Conservation (phyloP, 2,113 vertebrate species). For the Ondatra zibethicus region DNA sequence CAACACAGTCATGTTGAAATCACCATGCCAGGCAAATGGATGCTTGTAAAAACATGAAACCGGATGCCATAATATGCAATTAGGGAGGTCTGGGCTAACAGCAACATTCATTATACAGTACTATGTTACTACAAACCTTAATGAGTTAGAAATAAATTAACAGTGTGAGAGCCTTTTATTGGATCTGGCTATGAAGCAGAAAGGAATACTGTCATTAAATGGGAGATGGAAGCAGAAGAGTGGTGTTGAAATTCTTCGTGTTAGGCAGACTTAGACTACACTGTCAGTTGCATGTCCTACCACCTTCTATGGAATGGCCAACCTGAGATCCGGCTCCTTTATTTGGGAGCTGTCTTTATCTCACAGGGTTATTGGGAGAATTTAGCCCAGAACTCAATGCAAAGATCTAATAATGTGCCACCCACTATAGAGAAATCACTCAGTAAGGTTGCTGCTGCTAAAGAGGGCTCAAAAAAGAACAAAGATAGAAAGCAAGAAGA, state of each 20-base stretch:
- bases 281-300: background rate
- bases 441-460: background rate
- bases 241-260: background rate
- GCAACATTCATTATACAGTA: background rate
- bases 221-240: background rate
- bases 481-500: background rate
- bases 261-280: background rate
- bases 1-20: background rate
- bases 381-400: background rate
- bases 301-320: background rate
- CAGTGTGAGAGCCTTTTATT: background rate
- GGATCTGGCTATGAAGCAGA: background rate
- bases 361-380: background rate
- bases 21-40: background rate
- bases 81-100: background rate
- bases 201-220: background rate
- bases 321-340: background rate
- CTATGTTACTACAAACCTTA: background rate
- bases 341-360: background rate
- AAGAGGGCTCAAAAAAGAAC: background rate
- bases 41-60: conserved; percentile 41
- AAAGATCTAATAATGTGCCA: background rate
- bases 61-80: background rate
- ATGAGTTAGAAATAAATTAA: background rate
- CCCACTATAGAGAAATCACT: background rate